Evolutionary conservation across 2,888 invertebrate species (phyloP).

Genomic region (Hypercompe scribonia): DNA sequence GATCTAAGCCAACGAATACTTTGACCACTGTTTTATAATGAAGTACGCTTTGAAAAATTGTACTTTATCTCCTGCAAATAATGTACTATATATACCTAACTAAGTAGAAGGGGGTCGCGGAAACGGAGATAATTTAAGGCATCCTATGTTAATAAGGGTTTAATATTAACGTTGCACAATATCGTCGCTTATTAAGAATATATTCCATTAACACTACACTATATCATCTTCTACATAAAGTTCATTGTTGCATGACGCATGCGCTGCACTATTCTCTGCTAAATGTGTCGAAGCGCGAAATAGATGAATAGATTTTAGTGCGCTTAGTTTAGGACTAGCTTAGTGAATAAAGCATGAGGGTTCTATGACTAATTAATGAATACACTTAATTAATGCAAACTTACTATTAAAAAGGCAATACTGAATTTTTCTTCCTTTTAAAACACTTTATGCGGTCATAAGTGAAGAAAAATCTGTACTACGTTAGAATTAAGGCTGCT

Average conservation of each 20-base stretch:
- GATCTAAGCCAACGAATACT: neutral
- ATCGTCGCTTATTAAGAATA: slow-evolving; percentile 43
- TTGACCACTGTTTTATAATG: neutral
- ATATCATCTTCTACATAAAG: slow-evolving; percentile 24
- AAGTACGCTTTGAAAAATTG: neutral
- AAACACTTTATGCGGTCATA: neutral
- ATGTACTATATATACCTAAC: neutral
- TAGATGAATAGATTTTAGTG: slow-evolving; percentile 27
- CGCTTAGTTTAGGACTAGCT: slow-evolving; percentile 14
- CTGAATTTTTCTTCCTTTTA: neutral
- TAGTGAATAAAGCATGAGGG: slow-evolving; percentile 42
- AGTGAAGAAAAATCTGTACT: neutral
- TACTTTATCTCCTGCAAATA: neutral
- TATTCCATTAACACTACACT: slow-evolving; percentile 32
- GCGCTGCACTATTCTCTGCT: slow-evolving; percentile 37
- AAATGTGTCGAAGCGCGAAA: slow-evolving; percentile 18
- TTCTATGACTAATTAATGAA: slow-evolving; percentile 14
- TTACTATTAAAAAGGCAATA: neutral
- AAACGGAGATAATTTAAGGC: neutral
- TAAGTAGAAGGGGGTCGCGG: neutral
- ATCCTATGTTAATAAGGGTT: neutral
- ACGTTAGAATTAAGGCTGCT: neutral
- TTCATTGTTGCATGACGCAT: slow-evolving; percentile 51
- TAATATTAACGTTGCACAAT: slow-evolving; percentile 47
- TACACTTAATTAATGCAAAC: neutral